phyloP scores from a whole-genome alignment of 2,113 vertebrate species.

The Lampris incognitus region DNA sequence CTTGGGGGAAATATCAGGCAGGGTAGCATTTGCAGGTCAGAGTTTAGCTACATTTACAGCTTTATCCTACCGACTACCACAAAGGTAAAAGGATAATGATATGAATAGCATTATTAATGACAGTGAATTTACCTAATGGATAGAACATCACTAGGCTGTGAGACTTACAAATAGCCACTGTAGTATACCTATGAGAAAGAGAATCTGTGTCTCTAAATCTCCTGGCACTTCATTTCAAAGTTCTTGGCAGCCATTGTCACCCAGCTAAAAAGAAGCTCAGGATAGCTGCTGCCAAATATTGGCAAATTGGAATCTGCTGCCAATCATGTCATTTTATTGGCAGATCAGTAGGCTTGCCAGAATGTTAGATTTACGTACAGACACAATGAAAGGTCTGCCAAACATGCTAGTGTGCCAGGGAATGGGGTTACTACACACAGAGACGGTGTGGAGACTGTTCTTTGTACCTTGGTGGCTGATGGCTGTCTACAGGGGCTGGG shows the following conservation, averaged over 20 bases:
- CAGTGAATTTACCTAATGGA: too few relatives aligned
- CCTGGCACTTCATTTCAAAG: constrained; percentile 27
- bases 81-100: too few relatives aligned
- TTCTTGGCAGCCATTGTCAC: constrained; percentile 40
- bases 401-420: constrained; percentile 54
- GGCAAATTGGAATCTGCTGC: constrained; percentile 51
- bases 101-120: too few relatives aligned
- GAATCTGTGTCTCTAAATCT: constrained; percentile 8
- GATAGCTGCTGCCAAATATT: constrained; percentile 58
- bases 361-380: constrained; percentile 64
- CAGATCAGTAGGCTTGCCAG: constrained; percentile 61
- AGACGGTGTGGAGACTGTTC: constrained; percentile 6
- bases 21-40: too few relatives aligned
- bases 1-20: too few relatives aligned
- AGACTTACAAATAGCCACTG: too few relatives aligned
- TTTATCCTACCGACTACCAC: too few relatives aligned
- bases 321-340: constrained; percentile 70
- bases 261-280: constrained; percentile 53
- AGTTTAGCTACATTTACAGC: too few relatives aligned
- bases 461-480: constrained; percentile 22
- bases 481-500: constrained; percentile 15
- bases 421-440: constrained; percentile 39
- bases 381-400: constrained; percentile 63
- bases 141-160: too few relatives aligned
- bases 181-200: background rate